Evolutionary conservation across 53 echinoderm and acorn worm species (phyloP).

Genomic region (Echinometra lucunter): DNA sequence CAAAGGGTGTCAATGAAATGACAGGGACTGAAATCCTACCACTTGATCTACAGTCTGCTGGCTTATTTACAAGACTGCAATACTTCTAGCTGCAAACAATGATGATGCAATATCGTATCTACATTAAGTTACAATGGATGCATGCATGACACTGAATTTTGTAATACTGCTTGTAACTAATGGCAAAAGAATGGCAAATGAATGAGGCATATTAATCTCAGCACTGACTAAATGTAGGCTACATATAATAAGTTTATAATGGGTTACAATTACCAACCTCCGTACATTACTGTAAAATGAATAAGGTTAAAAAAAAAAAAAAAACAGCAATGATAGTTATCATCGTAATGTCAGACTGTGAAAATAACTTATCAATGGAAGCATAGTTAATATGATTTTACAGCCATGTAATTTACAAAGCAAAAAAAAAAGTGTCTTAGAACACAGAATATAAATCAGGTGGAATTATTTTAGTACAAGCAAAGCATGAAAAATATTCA

Average conservation of each 20-base stretch:
- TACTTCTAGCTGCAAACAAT: no score
- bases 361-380: no score
- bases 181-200: constrained; percentile 1
- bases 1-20: no score
- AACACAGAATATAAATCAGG: neutral
- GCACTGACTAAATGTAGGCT: neutral
- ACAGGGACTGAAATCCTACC: no score
- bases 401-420: neutral
- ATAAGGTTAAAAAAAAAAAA: neutral
- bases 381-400: no score
- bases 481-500: neutral
- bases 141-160: neutral
- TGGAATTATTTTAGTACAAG: neutral
- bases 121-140: neutral
- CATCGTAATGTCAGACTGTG: neutral
- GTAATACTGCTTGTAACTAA: neutral
- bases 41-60: no score
- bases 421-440: neutral
- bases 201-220: neutral
- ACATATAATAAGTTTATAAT: neutral
- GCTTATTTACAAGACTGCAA: no score
- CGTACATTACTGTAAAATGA: constrained; percentile 58
- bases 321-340: neutral
- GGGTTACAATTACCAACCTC: constrained; percentile 39
- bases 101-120: neutral